Conservation (phyloP, 1,140 invertebrate genomes). For the Drosophila tani region DNA sequence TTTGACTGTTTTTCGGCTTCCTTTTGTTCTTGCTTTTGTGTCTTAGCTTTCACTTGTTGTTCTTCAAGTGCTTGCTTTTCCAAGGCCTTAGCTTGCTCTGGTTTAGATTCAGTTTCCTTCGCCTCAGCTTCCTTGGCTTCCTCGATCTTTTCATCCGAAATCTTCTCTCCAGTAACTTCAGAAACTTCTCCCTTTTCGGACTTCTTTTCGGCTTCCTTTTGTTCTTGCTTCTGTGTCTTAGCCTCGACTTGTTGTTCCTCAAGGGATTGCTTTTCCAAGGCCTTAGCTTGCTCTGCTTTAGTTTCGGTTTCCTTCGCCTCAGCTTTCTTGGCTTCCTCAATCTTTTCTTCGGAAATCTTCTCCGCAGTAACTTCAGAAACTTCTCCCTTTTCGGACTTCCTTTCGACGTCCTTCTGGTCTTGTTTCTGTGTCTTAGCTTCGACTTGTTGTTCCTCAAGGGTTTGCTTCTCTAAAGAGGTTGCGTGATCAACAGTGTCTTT, state of each 20-base stretch:
- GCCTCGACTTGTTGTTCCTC: conserved; percentile 14
- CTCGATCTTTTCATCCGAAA: conserved; percentile 23
- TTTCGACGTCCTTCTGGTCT: conserved; percentile 15
- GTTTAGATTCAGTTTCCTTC: too few species aligned
- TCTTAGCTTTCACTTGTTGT: conserved; percentile 6
- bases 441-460: conserved; percentile 21
- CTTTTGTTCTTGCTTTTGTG: conserved; percentile 8
- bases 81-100: too few species aligned
- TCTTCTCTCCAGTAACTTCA: conserved; percentile 1
- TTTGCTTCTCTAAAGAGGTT: conserved; percentile 30
- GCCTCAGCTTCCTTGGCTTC: neutral
- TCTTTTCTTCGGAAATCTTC: conserved; percentile 37
- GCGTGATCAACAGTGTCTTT: conserved; percentile 27
- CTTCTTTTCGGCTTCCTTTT: conserved; percentile 16
- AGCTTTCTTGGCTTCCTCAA: conserved; percentile 14
- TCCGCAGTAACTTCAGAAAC: conserved; percentile 36
- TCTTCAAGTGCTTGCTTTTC: conserved; percentile 4
- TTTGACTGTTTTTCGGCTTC: conserved; percentile 2
- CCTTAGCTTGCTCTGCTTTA: conserved; percentile 26
- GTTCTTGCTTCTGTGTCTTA: neutral
- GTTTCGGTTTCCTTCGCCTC: conserved; percentile 13
- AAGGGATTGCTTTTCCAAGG: conserved; percentile 28
- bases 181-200: conserved; percentile 43
- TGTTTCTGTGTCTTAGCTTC: conserved; percentile 13
- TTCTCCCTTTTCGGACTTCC: conserved; percentile 37